A percentile compares a stretch with the other conserved stretches of the same genome.
Evolutionary conservation across 2,888 invertebrate genomes (phyloP).

Genomic region (Scaeva pyrastri): DNA sequence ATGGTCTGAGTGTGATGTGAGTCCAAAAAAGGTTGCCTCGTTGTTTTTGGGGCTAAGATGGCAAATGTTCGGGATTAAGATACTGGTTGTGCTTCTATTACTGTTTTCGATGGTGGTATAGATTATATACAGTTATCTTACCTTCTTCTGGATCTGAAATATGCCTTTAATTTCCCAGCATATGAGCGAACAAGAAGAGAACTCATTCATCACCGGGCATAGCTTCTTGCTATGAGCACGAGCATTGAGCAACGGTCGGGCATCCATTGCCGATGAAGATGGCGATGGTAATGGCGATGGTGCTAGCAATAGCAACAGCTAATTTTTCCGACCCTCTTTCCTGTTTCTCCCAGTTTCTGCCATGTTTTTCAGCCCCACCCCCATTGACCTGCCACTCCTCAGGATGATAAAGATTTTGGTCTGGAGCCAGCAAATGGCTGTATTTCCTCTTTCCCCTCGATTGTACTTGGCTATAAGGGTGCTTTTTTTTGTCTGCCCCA

Average conservation of each 20-base stretch:
- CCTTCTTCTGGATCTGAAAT: slow-evolving; percentile 56
- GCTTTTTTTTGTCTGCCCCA: slow-evolving; percentile 45
- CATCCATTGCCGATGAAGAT: slow-evolving; percentile 67
- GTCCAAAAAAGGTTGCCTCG: slow-evolving; percentile 38
- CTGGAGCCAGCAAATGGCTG: slow-evolving; percentile 61
- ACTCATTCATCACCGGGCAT: slow-evolving; percentile 72
- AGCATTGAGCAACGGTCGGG: background rate
- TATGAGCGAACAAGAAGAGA: slow-evolving; percentile 70
- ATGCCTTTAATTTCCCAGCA: slow-evolving; percentile 75
- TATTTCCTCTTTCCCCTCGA: slow-evolving; percentile 20
- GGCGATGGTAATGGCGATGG: too few relatives aligned
- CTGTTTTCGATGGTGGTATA: slow-evolving; percentile 62
- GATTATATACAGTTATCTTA: background rate
- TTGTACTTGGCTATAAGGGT: slow-evolving; percentile 43
- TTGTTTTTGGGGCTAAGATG: slow-evolving; percentile 70
- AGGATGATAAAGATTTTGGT: slow-evolving; percentile 70
- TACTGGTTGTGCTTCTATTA: slow-evolving; percentile 67
- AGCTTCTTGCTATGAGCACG: slow-evolving; percentile 70
- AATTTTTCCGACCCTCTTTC: slow-evolving; percentile 66
- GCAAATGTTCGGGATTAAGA: slow-evolving; percentile 74
- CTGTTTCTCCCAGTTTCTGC: background rate
- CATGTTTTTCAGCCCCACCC: background rate
- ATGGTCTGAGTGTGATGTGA: slow-evolving; percentile 22
- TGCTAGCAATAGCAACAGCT: slow-evolving; percentile 61
- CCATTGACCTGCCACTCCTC: slow-evolving; percentile 15